Evolutionary conservation across 2,797 vertebrate genomes (phyloP).

Genomic region (Meda fulgida): DNA sequence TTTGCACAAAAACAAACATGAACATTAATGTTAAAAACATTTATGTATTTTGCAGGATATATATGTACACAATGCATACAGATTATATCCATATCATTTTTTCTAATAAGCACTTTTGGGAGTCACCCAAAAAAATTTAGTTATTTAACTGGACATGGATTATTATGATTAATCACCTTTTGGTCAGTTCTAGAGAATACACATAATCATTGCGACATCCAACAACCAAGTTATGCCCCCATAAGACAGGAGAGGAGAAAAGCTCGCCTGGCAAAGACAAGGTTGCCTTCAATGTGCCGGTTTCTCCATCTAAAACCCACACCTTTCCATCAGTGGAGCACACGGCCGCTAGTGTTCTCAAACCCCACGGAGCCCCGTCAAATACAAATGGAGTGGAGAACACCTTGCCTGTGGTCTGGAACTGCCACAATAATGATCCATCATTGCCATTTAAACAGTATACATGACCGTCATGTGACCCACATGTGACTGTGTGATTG

Average conservation of each 20-base stretch:
- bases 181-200: constrained; percentile 86
- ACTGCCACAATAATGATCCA: constrained; percentile 87
- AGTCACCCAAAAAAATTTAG: not conserved
- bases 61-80: not conserved
- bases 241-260: constrained; percentile 91
- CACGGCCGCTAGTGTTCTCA: constrained; percentile 75
- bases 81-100: not conserved
- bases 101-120: not conserved
- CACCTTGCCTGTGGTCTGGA: constrained; percentile 84
- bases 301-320: constrained; percentile 85
- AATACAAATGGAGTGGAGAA: constrained; percentile 89
- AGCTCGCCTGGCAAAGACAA: constrained; percentile 85
- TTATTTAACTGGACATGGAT: not conserved
- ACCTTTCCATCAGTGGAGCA: constrained; percentile 90
- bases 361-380: constrained; percentile 62
- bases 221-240: constrained; percentile 80
- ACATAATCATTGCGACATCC: constrained; percentile 94
- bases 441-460: constrained; percentile 83
- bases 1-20: constrained; percentile 8
- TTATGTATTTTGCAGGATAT: not conserved
- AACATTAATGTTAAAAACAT: not conserved
- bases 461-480: constrained; percentile 88
- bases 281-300: constrained; percentile 72
- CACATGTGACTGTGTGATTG: constrained; percentile 80
- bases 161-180: constrained; percentile 15